Conservation (phyloP, 2,888 invertebrate genomes). For the Plebejus melissa region DNA sequence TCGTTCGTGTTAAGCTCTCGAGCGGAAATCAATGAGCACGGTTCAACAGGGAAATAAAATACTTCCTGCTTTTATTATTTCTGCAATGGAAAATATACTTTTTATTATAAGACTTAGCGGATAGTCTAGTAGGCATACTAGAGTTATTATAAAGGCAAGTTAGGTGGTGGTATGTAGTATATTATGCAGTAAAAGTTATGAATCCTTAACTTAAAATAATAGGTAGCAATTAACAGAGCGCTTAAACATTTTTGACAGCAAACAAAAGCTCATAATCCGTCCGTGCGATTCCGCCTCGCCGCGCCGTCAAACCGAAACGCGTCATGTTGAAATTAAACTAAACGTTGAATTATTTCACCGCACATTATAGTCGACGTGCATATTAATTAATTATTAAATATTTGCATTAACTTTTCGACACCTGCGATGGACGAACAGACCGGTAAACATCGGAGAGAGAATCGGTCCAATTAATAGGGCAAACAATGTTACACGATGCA, state of each 20-base stretch:
- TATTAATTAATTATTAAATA: slow-evolving; percentile 2
- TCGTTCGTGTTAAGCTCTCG: background rate
- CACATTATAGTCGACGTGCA: background rate
- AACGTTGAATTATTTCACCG: background rate
- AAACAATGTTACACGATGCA: background rate
- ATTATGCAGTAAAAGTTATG: background rate
- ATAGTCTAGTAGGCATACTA: background rate
- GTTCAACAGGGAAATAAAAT: background rate
- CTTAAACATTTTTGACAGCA: background rate
- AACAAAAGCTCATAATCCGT: background rate
- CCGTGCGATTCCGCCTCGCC: background rate
- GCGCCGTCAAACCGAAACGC: background rate
- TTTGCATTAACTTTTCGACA: slow-evolving; percentile 18
- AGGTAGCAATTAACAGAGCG: background rate
- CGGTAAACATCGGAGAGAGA: background rate
- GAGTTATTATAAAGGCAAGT: no score
- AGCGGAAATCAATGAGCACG: background rate
- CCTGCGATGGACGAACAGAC: background rate
- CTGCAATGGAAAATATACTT: no score
- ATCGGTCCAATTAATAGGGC: background rate
- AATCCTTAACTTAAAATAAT: background rate
- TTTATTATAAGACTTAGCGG: no score
- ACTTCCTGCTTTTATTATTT: background rate
- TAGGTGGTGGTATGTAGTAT: no score
- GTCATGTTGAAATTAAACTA: slow-evolving; percentile 11